Conservation (phyloP, 1,140 invertebrate species). For the Macrobrachium nipponense region DNA sequence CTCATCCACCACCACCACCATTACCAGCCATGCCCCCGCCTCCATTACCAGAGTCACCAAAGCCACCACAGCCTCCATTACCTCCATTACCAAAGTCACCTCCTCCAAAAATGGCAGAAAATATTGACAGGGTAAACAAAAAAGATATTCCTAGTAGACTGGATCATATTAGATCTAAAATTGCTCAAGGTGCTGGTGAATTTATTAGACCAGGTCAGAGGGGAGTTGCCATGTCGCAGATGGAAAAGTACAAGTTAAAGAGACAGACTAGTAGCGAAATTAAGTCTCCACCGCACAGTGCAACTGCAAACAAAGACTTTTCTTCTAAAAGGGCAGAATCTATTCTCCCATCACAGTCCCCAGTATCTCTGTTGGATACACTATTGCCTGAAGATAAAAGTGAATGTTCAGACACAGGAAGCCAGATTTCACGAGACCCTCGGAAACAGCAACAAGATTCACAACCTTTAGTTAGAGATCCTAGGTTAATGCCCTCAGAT, state of each 20-base stretch:
- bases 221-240: slow-evolving; percentile 44
- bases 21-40: slow-evolving; percentile 1
- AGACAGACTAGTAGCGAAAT: slow-evolving; percentile 35
- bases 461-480: slow-evolving; percentile 31
- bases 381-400: slow-evolving; percentile 30
- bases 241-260: slow-evolving; percentile 51
- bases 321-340: slow-evolving; percentile 27
- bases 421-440: not conserved
- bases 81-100: slow-evolving; percentile 11
- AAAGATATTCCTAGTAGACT: slow-evolving; percentile 29
- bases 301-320: slow-evolving; percentile 5
- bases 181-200: slow-evolving; percentile 40
- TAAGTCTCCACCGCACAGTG: slow-evolving; percentile 12
- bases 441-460: no score
- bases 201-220: slow-evolving; percentile 48
- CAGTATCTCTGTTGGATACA: slow-evolving; percentile 39
- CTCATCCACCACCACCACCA: slow-evolving; percentile 23
- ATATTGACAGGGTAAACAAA: slow-evolving; percentile 11
- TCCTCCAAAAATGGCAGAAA: slow-evolving; percentile 7
- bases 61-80: not conserved
- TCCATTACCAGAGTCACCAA: slow-evolving; percentile 20
- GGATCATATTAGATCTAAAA: slow-evolving; percentile 37
- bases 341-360: slow-evolving; percentile 8
- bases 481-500: slow-evolving; percentile 29
- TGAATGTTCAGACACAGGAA: slow-evolving; percentile 2